Base-by-base conservation (phyloP, 2,797 vertebrate species). In the Sebastes ruberrimus region DNA sequence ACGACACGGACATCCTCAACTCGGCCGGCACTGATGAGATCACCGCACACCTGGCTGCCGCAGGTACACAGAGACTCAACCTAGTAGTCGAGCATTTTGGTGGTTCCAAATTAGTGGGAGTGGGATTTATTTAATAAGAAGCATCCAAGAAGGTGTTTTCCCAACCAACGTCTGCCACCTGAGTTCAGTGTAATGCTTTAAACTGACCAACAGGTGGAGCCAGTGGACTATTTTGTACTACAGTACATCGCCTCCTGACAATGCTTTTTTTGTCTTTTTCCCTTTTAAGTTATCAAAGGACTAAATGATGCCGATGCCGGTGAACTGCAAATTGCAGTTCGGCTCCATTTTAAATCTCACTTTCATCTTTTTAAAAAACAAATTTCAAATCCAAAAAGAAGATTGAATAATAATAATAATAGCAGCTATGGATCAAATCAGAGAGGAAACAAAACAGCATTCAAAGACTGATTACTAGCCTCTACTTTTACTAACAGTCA, bases 1-100 rank as follows among this genome's bases (percentile, higher is more conserved):
- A 99, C 4, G 99, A 99, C 94, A 97, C 98, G 0, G 99, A 99
- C 89, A 99, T 99, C 87, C 97, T 99, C 74, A 99, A 99, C 93
- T 99, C 98, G 46, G 98, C 99, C 0, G 97, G 97, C 0, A 96
- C 97, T 0, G 99, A 99, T 49, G 98, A 99, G 93, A 95, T 99
- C 86, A 99, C 99, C 0, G 99, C 99, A 13, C 99, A 99, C 89
- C 93, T 99, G 89, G 99, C 99, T 2, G 98, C 99, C 0, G 99
- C 99, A 96, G 98, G 98, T 99, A 91, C 69, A 63, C 20, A 18
- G 10, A 27, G 42, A 28, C 28, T 65, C 8, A 10, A 18, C 2
- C 27, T 20, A n/a, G n/a, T n/a, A n/a, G n/a, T n/a, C 6, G 10
- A 32, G 7, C 10, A 8, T 55, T 69, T n/a, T n/a, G 1, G 35